phyloP scores from a whole-genome alignment of 2,888 invertebrate genomes.

The Rhogogaster chlorosoma region DNA sequence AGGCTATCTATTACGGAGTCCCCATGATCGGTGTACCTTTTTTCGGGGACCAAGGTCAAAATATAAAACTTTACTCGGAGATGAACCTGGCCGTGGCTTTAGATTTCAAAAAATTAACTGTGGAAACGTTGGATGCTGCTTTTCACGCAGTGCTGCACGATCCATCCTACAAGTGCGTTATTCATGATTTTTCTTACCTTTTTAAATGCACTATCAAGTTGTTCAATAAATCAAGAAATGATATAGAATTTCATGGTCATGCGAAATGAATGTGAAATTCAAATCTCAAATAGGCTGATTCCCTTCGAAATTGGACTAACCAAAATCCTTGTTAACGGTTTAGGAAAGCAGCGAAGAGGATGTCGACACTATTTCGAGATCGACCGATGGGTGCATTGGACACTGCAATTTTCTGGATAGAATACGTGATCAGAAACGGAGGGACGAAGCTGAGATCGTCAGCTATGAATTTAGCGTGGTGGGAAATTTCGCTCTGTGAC shows the following conservation, averaged over 20 bases:
- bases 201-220: not conserved
- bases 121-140: slow-evolving; percentile 61
- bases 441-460: slow-evolving; percentile 27
- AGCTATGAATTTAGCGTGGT: slow-evolving; percentile 43
- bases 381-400: slow-evolving; percentile 42
- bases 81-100: slow-evolving; percentile 64
- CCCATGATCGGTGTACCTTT: slow-evolving; percentile 67
- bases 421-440: slow-evolving; percentile 42
- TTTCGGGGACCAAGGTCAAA: slow-evolving; percentile 63
- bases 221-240: not conserved
- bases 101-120: slow-evolving; percentile 59
- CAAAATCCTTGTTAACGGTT: not conserved
- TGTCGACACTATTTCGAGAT: slow-evolving; percentile 37
- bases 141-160: slow-evolving; percentile 63
- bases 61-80: slow-evolving; percentile 63
- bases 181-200: not conserved
- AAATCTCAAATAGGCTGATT: not conserved
- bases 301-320: not conserved
- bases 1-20: slow-evolving; percentile 63
- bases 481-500: slow-evolving; percentile 40
- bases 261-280: slow-evolving; percentile 46
- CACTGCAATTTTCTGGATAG: slow-evolving; percentile 45
- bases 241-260: not conserved
- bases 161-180: slow-evolving; percentile 56
- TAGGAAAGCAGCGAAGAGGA: slow-evolving; percentile 57